These are phyloP conservation scores for Sesia bembeciformis DNA, from an alignment of 2,888 invertebrate species.

Conservation along the genomic window DNA sequence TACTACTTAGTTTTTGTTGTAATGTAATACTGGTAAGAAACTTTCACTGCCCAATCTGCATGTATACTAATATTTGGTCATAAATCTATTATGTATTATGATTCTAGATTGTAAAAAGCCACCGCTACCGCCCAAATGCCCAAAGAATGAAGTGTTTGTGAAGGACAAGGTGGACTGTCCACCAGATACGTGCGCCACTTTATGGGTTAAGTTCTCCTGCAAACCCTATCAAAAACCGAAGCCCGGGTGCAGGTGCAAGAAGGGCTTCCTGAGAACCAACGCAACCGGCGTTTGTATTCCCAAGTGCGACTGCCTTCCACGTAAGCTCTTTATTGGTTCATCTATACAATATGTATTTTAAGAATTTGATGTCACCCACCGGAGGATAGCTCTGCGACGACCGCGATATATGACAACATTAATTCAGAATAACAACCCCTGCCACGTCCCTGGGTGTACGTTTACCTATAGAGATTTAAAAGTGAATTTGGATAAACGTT, in stretches of 20 bases:
- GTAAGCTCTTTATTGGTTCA: constrained; percentile 2
- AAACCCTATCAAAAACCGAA: constrained; percentile 1
- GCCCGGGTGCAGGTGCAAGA: constrained; percentile 4
- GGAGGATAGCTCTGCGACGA: no score
- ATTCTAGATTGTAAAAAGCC: not conserved
- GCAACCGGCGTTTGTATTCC: constrained; percentile 4
- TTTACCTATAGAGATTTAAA: no score
- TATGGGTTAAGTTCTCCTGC: constrained; percentile 2
- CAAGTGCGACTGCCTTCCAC: constrained; percentile 5
- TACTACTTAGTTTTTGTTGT: no score
- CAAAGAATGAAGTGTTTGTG: constrained; percentile 3
- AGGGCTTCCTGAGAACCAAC: constrained; percentile 4
- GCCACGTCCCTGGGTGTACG: no score
- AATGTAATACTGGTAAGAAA: no score
- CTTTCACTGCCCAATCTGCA: no score
- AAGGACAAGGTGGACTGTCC: constrained; percentile 2
- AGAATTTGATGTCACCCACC: no score
- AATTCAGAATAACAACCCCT: no score
- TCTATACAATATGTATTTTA: no score
- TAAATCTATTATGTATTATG: not conserved
- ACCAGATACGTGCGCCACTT: constrained; percentile 5
- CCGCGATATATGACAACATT: no score
- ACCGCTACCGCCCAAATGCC: constrained; percentile 3
- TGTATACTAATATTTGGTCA: no score
- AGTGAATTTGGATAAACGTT: no score